phyloP scores from a whole-genome alignment of 2,113 vertebrate species.

The Phoxinus phoxinus region DNA sequence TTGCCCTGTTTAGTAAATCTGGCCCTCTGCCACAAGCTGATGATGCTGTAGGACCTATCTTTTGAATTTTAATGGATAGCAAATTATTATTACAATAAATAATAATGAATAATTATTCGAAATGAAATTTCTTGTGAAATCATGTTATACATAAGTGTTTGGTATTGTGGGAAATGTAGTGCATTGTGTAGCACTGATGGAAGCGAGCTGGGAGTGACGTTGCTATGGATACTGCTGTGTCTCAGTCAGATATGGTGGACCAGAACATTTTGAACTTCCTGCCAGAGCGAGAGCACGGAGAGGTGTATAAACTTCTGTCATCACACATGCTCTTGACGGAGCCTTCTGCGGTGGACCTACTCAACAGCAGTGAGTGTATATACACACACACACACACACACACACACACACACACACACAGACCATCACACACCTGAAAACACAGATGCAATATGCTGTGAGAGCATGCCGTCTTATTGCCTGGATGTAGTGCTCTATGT shows the following conservation, averaged over 20 bases:
- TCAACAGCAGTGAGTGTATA: conserved; percentile 79
- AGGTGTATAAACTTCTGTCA: conserved; percentile 87
- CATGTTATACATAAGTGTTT: not conserved
- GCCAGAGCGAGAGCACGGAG: conserved; percentile 87
- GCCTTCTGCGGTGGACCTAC: conserved; percentile 80
- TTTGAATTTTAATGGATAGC: too few species aligned
- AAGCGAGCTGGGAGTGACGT: conserved; percentile 49
- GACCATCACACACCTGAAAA: not conserved
- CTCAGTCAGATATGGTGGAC: conserved; percentile 93
- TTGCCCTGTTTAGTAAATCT: too few species aligned
- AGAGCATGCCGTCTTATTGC: not conserved
- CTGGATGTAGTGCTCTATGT: conserved; percentile 6
- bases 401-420: conserved; percentile 26
- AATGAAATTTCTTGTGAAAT: not conserved
- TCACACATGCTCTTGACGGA: conserved; percentile 81
- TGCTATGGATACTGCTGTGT: conserved; percentile 72
- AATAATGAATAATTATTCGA: not conserved
- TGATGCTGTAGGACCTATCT: too few species aligned
- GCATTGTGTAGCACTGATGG: not conserved
- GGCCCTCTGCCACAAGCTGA: too few species aligned
- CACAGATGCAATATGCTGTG: not conserved
- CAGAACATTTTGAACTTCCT: conserved; percentile 93
- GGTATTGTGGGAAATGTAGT: conserved; percentile 12
- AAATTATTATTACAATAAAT: not conserved
- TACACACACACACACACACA: not conserved